phyloP scores from a whole-genome alignment of 2,113 vertebrate species.

The Tinamus guttatus region DNA sequence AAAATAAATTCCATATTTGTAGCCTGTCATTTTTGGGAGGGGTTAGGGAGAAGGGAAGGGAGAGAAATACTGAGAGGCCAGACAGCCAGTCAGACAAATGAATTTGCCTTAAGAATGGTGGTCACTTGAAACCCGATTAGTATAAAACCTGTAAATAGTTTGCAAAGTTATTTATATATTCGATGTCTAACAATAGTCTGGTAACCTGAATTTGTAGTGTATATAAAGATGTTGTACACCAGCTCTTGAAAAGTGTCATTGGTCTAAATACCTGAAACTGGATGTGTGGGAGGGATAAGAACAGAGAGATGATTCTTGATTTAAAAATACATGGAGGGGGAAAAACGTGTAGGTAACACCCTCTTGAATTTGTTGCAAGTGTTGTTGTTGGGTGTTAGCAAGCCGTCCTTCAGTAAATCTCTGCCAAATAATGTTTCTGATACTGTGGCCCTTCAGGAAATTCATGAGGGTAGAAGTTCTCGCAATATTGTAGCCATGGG shows the following conservation, averaged over 20 bases:
- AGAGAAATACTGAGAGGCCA: neutral
- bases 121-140: slow-evolving; percentile 48
- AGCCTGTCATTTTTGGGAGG: neutral
- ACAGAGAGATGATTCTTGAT: neutral
- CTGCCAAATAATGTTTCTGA: slow-evolving; percentile 22
- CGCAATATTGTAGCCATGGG: neutral
- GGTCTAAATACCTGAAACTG: slow-evolving; percentile 34
- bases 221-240: slow-evolving; percentile 60
- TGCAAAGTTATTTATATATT: slow-evolving; percentile 69
- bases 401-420: neutral
- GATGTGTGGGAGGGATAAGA: neutral
- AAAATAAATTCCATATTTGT: slow-evolving; percentile 6
- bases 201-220: slow-evolving; percentile 56
- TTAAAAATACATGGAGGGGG: neutral
- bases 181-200: slow-evolving; percentile 44
- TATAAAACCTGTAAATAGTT: slow-evolving; percentile 69
- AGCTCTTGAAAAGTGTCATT: slow-evolving; percentile 34
- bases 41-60: neutral
- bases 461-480: neutral
- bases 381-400: neutral
- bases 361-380: neutral
- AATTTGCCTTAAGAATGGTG: slow-evolving; percentile 64
- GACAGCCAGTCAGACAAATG: slow-evolving; percentile 17
- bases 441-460: neutral
- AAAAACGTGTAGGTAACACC: neutral